A percentile compares a stretch with the other conserved stretches of the same genome.
phyloP scores from a whole-genome alignment of 2,888 invertebrate genomes.

The Ditula angustiorana region DNA sequence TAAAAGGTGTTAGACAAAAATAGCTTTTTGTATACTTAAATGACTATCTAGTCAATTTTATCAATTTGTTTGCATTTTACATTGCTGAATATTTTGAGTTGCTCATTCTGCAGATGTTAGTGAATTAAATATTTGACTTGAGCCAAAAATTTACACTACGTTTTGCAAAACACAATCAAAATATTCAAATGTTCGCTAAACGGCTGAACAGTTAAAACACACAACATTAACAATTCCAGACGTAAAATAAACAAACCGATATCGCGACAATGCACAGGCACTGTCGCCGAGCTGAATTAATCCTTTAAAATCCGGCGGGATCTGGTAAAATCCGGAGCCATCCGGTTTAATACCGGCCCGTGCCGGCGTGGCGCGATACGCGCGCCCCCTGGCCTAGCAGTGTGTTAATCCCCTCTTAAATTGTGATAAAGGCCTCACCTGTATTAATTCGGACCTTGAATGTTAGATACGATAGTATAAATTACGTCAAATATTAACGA shows the following conservation, averaged over 20 bases:
- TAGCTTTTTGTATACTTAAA: too few relatives aligned
- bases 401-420: slow-evolving; percentile 83
- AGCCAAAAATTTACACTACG: background rate
- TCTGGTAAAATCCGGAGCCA: slow-evolving; percentile 52
- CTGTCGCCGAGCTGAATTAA: slow-evolving; percentile 64
- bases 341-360: slow-evolving; percentile 56
- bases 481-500: slow-evolving; percentile 17
- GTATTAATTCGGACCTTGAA: slow-evolving; percentile 56
- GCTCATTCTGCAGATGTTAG: too few relatives aligned
- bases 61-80: too few relatives aligned
- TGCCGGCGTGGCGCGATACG: slow-evolving; percentile 67
- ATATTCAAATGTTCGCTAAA: slow-evolving; percentile 16
- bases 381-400: slow-evolving; percentile 60
- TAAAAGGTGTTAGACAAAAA: too few relatives aligned
- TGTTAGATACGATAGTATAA: slow-evolving; percentile 20
- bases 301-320: slow-evolving; percentile 65
- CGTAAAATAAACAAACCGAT: slow-evolving; percentile 79
- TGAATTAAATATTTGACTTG: too few relatives aligned
- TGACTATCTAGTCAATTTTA: too few relatives aligned
- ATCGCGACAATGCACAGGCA: slow-evolving; percentile 73
- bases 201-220: slow-evolving; percentile 58
- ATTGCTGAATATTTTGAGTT: too few relatives aligned
- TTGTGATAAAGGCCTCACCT: slow-evolving; percentile 79
- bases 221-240: slow-evolving; percentile 70
- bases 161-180: background rate